phyloP scores from a whole-genome alignment of 2,797 vertebrate species.

The Sardinella longiceps region DNA sequence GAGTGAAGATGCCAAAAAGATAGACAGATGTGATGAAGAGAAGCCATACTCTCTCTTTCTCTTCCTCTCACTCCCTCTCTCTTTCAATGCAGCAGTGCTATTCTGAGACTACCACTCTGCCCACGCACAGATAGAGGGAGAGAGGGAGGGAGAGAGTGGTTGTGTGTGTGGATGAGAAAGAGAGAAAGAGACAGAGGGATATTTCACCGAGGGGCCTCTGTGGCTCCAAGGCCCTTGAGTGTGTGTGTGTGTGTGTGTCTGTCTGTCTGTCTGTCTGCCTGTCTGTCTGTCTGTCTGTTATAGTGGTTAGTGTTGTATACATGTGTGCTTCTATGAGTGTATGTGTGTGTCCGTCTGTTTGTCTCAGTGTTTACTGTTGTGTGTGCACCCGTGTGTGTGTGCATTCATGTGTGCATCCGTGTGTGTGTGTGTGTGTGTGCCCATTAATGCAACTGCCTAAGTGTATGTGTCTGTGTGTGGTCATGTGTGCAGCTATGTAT shows the following conservation, averaged over 20 bases:
- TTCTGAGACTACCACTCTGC: slow-evolving; percentile 65
- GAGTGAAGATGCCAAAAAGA: background rate
- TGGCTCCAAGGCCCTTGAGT: slow-evolving; percentile 53
- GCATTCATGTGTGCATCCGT: background rate
- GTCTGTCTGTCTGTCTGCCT: background rate
- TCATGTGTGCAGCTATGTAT: background rate
- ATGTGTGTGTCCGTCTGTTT: background rate
- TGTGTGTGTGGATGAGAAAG: slow-evolving; percentile 32
- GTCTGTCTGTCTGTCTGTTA: background rate
- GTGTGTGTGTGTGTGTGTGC: background rate
- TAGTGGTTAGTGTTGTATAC: background rate
- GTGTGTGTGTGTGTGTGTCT: background rate
- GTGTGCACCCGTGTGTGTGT: background rate
- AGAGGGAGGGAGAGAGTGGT: slow-evolving; percentile 32
- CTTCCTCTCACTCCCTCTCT: slow-evolving; percentile 28
- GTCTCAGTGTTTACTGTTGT: background rate
- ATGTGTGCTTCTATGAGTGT: background rate
- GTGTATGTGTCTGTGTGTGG: slow-evolving; percentile 1
- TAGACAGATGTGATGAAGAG: background rate
- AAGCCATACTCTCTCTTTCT: slow-evolving; percentile 1
- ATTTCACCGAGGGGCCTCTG: slow-evolving; percentile 36
- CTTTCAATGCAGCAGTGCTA: slow-evolving; percentile 62
- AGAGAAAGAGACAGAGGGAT: slow-evolving; percentile 4
- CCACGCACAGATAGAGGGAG: slow-evolving; percentile 61
- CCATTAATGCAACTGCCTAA: background rate